Conservation (phyloP, 2,113 vertebrate genomes). For the Columba livia region DNA sequence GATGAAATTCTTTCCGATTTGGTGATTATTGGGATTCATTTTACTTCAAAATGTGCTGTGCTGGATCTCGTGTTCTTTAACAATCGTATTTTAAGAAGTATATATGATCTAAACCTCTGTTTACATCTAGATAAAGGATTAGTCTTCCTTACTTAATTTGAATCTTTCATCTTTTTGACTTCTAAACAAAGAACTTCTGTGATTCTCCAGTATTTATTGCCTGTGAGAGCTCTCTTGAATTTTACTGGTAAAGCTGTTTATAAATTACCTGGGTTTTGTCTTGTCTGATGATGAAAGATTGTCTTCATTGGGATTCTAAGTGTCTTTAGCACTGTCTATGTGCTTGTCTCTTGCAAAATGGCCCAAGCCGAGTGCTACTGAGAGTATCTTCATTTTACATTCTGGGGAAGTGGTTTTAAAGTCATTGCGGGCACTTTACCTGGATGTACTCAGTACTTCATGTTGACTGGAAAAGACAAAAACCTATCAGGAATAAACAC, state of each 20-base stretch:
- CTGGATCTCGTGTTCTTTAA: not conserved
- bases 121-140: not conserved
- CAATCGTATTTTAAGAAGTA: not conserved
- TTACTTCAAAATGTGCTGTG: not conserved
- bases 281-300: not conserved
- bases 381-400: not conserved
- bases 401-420: not conserved
- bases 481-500: not conserved
- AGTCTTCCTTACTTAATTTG: not conserved
- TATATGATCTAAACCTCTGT: not conserved
- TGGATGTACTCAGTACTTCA: not conserved
- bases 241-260: not conserved
- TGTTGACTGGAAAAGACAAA: not conserved
- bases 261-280: not conserved
- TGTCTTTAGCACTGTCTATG: not conserved
- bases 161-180: not conserved
- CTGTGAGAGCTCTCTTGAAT: not conserved
- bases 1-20: not conserved
- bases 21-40: not conserved
- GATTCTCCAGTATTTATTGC: not conserved
- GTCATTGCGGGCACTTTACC: not conserved
- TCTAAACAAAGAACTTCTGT: not conserved
- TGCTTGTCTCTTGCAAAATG: not conserved
- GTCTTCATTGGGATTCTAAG: not conserved
- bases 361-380: not conserved